phyloP scores from a whole-genome alignment of 2,113 vertebrate species.

The Corapipo altera region DNA sequence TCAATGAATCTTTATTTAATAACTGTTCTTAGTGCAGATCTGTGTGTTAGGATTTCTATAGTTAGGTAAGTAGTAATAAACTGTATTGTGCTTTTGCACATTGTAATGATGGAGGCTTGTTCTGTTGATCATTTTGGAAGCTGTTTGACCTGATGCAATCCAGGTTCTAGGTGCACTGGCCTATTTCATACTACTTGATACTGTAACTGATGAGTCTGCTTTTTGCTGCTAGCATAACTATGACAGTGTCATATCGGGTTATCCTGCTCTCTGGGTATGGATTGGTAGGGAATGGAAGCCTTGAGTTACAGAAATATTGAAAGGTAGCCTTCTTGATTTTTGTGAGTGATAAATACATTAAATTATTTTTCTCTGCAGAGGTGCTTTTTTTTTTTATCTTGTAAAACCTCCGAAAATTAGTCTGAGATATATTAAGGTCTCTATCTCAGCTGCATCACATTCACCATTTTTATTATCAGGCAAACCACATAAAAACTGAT shows the following conservation, averaged over 20 bases:
- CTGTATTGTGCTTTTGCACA: background rate
- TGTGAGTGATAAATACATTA: background rate
- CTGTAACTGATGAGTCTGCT: background rate
- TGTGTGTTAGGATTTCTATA: background rate
- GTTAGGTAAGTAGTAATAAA: background rate
- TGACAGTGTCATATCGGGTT: background rate
- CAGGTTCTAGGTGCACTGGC: background rate
- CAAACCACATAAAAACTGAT: conserved; percentile 63
- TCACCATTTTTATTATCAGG: conserved; percentile 62
- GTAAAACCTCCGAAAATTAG: conserved; percentile 64
- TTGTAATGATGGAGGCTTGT: background rate
- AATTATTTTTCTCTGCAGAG: background rate
- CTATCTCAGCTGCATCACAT: conserved; percentile 60
- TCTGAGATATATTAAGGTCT: conserved; percentile 64
- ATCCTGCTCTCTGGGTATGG: background rate
- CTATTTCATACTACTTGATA: background rate
- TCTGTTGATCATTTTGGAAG: background rate
- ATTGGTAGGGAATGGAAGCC: background rate
- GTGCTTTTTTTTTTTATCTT: background rate
- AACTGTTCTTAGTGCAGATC: background rate
- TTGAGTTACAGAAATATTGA: background rate
- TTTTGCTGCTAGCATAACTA: background rate
- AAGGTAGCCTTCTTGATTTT: background rate
- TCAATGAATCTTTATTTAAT: background rate
- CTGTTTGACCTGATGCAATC: background rate